These are phyloP conservation scores for Drosophila persimilis DNA, from an alignment of 1,140 invertebrate species.

Conservation along the genomic window DNA sequence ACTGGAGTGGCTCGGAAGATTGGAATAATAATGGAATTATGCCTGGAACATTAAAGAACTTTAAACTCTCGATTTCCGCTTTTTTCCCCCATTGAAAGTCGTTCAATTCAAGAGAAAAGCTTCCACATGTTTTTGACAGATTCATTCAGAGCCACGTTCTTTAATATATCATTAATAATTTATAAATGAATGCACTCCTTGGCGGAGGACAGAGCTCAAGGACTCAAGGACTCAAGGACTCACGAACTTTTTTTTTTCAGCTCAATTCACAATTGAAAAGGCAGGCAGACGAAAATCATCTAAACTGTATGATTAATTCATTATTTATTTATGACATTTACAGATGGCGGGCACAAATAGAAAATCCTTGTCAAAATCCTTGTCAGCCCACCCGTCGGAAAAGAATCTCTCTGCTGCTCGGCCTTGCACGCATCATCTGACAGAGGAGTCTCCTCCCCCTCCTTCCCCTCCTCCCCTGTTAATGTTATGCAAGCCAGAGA, in stretches of 20 bases:
- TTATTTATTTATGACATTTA: constrained; percentile 71
- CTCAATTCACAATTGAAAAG: constrained; percentile 65
- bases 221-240: constrained; percentile 24
- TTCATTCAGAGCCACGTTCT: constrained; percentile 16
- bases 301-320: constrained; percentile 78
- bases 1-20: background rate
- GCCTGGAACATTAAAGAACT: background rate
- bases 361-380: constrained; percentile 2
- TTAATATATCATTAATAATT: constrained; percentile 79
- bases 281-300: constrained; percentile 30
- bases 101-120: background rate
- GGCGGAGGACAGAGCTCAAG: constrained; percentile 14
- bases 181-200: constrained; percentile 64
- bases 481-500: constrained; percentile 67
- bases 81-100: background rate
- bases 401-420: constrained; percentile 13
- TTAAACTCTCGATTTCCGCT: background rate
- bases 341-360: constrained; percentile 53
- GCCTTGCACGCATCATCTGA: constrained; percentile 68
- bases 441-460: background rate
- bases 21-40: constrained; percentile 5
- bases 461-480: constrained; percentile 26
- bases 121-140: constrained; percentile 51
- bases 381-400: background rate
- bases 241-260: constrained; percentile 24